Base-by-base conservation (phyloP, 1,140 invertebrate species). In the Drosophila ambigua region DNA sequence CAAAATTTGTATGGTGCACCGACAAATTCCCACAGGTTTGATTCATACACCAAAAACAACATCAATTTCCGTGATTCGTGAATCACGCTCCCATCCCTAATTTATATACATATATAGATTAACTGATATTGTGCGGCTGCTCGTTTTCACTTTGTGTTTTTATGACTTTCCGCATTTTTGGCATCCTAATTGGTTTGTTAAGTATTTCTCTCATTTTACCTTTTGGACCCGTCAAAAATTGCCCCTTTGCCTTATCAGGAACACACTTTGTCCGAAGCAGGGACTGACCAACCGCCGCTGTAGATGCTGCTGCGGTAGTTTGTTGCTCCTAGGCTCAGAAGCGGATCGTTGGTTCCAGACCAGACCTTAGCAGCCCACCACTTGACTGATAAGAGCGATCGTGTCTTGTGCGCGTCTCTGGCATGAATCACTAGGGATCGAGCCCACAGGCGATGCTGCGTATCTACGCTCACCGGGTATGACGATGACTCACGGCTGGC, bases 101-200 rank as follows among this genome's bases (percentile, higher is more conserved):
- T 15, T 50, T 39, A 61, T 69, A 58, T 46, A 59, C 53, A 52
- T 46, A 62, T 77, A 87, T 82, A 88, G 78, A 88, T 72, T 53
- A 76, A 71, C 59, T 48, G 65, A 87, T 85, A 85, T 85, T 74
- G 57, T 46, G 54, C 6, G 44, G 57, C 59, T 67, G 75, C 28
- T 62, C 54, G 67, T 69, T 79, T 68, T 57, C 44, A 58, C 46
- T 44, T 58, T 67, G 52, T 55, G 50, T 55, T 80, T 81, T 81
- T 88, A 72, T 83, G 73, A 72, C 62, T 87, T 87, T 76, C 74
- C 77, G 79, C 75, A 62, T 72, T 77, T 87, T 79, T 88, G 81
- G 77, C 85, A 85, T 90, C 78, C 85, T 90, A 90, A 90, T 90
- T 90, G 85, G 85, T 90, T 90, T 90, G 87, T 90, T 88, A 89